Evolutionary conservation across 2,797 vertebrate species (phyloP), one percentile per base, ranked within the genome.

Genomic region (Graptemys geographica): DNA sequence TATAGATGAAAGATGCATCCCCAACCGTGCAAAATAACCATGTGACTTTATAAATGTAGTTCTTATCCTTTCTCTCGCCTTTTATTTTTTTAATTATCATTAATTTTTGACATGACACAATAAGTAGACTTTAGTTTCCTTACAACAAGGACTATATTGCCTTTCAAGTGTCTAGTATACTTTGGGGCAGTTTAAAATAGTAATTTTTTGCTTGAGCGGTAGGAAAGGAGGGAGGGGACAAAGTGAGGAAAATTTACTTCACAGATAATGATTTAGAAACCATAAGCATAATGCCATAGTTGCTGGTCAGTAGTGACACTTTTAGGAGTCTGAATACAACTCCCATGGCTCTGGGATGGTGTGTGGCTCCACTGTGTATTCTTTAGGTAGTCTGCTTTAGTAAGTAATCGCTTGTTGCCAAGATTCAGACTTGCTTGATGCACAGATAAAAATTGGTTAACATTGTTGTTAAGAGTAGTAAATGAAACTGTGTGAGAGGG

Each of bases 1-100:
- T n/a, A n/a, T 0, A 33, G 5, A 16, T 7, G 13, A n/a, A n/a
- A 37, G 4, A 69, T 19, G 10, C 8, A n/a, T 69, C 18, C 10
- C 18, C 18, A 37, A n/a, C 19, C 6, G 65, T 37, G n/a, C 33
- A 37, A 69, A 69, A 15, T 69, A 69, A 37, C 8, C n/a, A n/a
- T 37, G 19, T 69, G 65, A 37, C 18, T 19, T 11, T 28, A 59
- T 59, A 59, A 59, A 59, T 56, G 57, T 59, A 31, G 57, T 28
- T 28, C 57, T 31, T 28, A 57, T 57, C 56, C 11, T 27, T 28
- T 59, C 55, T 56, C 55, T 56, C 55, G 6, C 6, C 28, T 28
- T 13, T 27, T 28, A 28, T 31, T 59, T 59, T n/a, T n/a, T n/a
- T 69, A 37, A 69, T 37, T 8, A 65, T 65, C 4, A 21, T 69